Percentiles rank a stretch among this genome's conserved stretches.
Conservation (phyloP, 2,113 vertebrate species). For the Cephalopholis sonnerati region DNA sequence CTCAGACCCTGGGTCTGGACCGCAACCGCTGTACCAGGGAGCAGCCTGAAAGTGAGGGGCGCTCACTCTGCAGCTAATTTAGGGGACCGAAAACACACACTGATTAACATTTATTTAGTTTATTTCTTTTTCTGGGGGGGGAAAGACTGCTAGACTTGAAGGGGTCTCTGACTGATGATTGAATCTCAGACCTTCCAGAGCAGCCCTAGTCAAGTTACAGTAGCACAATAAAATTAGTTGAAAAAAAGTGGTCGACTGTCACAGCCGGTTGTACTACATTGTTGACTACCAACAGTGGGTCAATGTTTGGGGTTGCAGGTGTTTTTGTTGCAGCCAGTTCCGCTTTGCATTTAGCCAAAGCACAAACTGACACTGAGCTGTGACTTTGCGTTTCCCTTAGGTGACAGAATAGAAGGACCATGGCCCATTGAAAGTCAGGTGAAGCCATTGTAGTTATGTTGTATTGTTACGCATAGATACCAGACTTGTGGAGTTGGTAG, state of each 20-base stretch:
- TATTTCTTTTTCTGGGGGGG: too few relatives aligned
- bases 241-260: neutral
- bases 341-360: slow-evolving; percentile 77
- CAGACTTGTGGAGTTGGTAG: neutral
- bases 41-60: too few relatives aligned
- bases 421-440: slow-evolving; percentile 29
- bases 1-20: too few relatives aligned
- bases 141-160: too few relatives aligned
- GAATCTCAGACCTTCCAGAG: too few relatives aligned
- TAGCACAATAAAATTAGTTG: neutral
- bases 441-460: slow-evolving; percentile 5
- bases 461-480: slow-evolving; percentile 8
- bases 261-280: slow-evolving; percentile 15
- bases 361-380: slow-evolving; percentile 61
- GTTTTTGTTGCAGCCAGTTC: slow-evolving; percentile 59
- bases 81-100: too few relatives aligned
- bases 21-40: too few relatives aligned
- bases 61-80: too few relatives aligned
- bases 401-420: slow-evolving; percentile 8
- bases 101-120: too few relatives aligned
- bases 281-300: neutral
- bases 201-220: too few relatives aligned
- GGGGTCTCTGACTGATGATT: too few relatives aligned
- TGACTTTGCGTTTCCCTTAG: slow-evolving; percentile 31
- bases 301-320: slow-evolving; percentile 53